Percentiles rank a stretch among this genome's conserved stretches.
Evolutionary conservation across 2,797 vertebrate genomes (phyloP).

Genomic region (Helostoma temminkii): DNA sequence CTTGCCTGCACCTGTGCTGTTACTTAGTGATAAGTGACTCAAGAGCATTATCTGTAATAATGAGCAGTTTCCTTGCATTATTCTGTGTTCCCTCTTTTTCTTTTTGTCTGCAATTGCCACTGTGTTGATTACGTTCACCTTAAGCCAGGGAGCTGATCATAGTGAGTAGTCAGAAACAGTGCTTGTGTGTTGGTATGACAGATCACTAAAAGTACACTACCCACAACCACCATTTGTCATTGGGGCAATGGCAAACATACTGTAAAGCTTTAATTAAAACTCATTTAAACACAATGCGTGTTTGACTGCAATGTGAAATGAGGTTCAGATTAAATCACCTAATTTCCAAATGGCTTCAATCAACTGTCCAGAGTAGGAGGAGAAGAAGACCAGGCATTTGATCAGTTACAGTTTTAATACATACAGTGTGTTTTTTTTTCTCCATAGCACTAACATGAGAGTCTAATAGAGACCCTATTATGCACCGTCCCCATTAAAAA

Average conservation of each 20-base stretch:
- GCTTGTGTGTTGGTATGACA: conserved; percentile 38
- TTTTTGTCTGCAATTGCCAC: conserved; percentile 10
- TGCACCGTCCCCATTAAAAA: conserved; percentile 27
- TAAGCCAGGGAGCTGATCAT: conserved; percentile 12
- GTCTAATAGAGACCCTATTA: conserved; percentile 44
- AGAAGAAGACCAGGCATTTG: conserved; percentile 14
- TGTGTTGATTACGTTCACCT: conserved; percentile 43
- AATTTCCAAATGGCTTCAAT: conserved; percentile 33
- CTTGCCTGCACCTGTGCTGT: conserved; percentile 72
- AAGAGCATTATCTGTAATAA: conserved; percentile 74
- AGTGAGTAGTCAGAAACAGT: conserved; percentile 16
- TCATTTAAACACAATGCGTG: conserved; percentile 51
- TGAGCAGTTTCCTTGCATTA: conserved; percentile 64
- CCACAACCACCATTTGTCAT: conserved; percentile 34
- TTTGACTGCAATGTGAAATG: conserved; percentile 49
- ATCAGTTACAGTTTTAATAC: conserved; percentile 33
- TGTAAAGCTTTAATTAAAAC: conserved; percentile 47
- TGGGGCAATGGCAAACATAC: conserved; percentile 25
- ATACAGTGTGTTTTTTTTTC: conserved; percentile 38
- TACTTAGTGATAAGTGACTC: conserved; percentile 77
- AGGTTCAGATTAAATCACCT: conserved; percentile 50
- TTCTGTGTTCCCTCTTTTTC: conserved; percentile 23
- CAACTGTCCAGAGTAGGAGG: conserved; percentile 16
- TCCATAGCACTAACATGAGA: conserved; percentile 17
- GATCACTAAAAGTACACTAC: conserved; percentile 33